Percentiles rank a stretch among this genome's conserved stretches.
phyloP scores from a whole-genome alignment of 1,140 invertebrate species.

The Pentalonia nigronervosa region DNA sequence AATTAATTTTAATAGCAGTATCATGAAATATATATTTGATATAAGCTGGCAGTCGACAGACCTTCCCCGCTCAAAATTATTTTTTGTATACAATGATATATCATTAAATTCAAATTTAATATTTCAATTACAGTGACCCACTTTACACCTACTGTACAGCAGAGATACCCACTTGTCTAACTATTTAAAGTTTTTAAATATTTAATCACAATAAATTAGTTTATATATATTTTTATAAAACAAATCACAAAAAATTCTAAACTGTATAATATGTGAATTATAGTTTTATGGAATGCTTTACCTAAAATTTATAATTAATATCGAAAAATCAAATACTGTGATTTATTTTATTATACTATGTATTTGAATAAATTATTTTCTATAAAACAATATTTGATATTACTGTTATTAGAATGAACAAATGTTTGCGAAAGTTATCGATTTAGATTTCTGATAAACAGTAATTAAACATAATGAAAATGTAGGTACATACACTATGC shows the following conservation, averaged over 20 bases:
- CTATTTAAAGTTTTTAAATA: background rate
- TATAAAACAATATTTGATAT: background rate
- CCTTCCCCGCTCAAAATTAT: no score
- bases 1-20: no score
- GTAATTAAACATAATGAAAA: background rate
- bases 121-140: no score
- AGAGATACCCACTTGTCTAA: no score
- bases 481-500: background rate
- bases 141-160: no score
- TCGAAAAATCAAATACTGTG: background rate
- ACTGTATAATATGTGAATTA: background rate
- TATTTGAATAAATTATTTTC: background rate
- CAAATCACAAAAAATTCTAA: background rate
- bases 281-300: background rate
- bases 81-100: no score
- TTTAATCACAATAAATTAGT: background rate
- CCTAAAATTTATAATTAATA: background rate
- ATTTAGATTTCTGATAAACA: background rate
- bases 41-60: no score
- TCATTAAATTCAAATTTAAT: no score
- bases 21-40: no score
- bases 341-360: background rate
- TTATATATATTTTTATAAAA: background rate
- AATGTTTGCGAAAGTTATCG: background rate
- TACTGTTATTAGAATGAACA: background rate